These are phyloP conservation scores for Toxotes jaculatrix DNA, from an alignment of 2,113 vertebrate species.

Conservation along the genomic window DNA sequence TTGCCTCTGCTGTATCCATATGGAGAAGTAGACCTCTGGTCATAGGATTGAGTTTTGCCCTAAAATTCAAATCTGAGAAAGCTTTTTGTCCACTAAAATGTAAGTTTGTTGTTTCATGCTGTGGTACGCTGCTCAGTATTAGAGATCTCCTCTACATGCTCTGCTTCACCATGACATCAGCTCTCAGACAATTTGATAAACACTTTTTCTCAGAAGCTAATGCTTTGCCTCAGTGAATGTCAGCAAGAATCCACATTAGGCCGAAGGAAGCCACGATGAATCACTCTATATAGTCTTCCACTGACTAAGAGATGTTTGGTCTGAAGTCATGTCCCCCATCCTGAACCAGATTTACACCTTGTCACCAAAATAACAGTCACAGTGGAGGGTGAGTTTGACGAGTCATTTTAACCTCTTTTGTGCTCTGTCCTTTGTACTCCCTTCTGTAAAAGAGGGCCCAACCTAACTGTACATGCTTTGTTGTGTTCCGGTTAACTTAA, in stretches of 20 bases:
- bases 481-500: neutral
- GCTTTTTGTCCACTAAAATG: neutral
- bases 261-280: constrained; percentile 3
- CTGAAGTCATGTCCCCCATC: neutral
- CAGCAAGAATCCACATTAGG: constrained; percentile 9
- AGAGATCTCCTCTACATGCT: constrained; percentile 28
- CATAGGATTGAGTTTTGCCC: neutral
- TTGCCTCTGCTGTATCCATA: neutral
- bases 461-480: neutral
- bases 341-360: neutral
- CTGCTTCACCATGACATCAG: constrained; percentile 61
- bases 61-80: neutral
- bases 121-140: constrained; percentile 2
- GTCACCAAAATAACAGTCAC: neutral
- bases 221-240: constrained; percentile 24
- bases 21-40: neutral
- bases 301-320: neutral
- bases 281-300: neutral
- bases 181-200: constrained; percentile 68
- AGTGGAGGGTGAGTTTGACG: neutral
- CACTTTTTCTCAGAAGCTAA: constrained; percentile 49
- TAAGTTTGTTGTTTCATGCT: neutral
- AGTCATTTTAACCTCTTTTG: neutral
- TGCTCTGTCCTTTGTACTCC: neutral
- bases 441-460: neutral